A percentile compares a stretch with the other conserved stretches of the same genome.
Evolutionary conservation across 2,113 vertebrate genomes (phyloP).

Genomic region (Fregata magnificens): DNA sequence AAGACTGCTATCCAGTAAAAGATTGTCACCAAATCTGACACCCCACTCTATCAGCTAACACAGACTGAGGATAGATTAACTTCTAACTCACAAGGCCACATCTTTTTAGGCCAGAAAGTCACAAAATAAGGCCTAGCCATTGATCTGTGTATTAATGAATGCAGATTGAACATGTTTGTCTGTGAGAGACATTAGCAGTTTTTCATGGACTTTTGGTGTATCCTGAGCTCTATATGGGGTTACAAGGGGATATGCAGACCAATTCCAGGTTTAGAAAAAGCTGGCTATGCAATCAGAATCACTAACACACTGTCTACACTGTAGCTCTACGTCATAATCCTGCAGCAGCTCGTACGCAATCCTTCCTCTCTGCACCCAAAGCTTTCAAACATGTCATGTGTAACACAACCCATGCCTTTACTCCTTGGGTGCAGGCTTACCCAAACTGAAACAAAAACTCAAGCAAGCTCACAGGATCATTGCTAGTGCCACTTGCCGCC

Average conservation of each 20-base stretch:
- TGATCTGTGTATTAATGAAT: background rate
- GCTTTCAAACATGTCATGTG: background rate
- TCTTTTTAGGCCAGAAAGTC: background rate
- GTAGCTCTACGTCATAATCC: background rate
- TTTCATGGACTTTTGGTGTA: background rate
- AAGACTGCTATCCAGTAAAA: background rate
- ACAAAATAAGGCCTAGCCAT: background rate
- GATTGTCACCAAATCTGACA: background rate
- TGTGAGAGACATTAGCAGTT: background rate
- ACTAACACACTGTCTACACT: background rate
- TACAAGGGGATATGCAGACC: background rate
- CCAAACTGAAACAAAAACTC: background rate
- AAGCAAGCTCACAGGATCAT: background rate
- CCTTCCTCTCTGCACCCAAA: background rate
- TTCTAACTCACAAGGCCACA: background rate
- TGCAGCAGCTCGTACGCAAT: background rate
- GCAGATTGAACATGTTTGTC: background rate
- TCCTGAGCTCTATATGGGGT: background rate
- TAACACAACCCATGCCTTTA: background rate
- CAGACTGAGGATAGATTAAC: background rate
- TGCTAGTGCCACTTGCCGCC: background rate
- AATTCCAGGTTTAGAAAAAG: background rate
- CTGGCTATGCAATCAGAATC: background rate
- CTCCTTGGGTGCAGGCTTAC: background rate
- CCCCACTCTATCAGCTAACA: background rate